These are phyloP conservation scores for Xylota segnis DNA, from an alignment of 2,888 invertebrate species.

Conservation along the genomic window DNA sequence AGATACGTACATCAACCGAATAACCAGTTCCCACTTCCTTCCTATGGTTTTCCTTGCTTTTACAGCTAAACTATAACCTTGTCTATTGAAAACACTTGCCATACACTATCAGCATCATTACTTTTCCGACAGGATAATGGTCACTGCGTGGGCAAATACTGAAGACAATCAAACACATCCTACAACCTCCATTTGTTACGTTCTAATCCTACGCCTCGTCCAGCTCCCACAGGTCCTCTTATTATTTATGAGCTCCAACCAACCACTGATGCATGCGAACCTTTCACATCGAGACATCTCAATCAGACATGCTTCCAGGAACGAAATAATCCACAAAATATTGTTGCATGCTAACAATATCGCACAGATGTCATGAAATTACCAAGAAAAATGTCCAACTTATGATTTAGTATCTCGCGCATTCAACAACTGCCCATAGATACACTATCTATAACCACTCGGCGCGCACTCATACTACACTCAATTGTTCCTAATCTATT, in stretches of 20 bases:
- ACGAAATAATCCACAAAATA: slow-evolving; percentile 38
- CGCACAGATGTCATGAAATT: slow-evolving; percentile 70
- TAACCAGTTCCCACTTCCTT: too few relatives aligned
- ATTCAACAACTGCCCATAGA: slow-evolving; percentile 50
- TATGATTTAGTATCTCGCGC: slow-evolving; percentile 67
- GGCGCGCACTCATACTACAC: slow-evolving; percentile 28
- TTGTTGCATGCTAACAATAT: slow-evolving; percentile 55
- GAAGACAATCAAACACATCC: slow-evolving; percentile 35
- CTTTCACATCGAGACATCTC: slow-evolving; percentile 59
- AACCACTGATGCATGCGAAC: slow-evolving; percentile 33
- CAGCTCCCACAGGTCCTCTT: slow-evolving; percentile 38
- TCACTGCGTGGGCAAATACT: slow-evolving; percentile 4
- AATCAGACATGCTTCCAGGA: slow-evolving; percentile 49
- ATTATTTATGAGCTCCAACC: slow-evolving; percentile 30
- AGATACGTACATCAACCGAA: too few relatives aligned
- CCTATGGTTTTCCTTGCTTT: too few relatives aligned
- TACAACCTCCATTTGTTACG: slow-evolving; percentile 27
- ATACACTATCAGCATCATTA: slow-evolving; percentile 12
- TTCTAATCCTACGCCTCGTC: slow-evolving; percentile 36
- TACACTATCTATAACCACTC: slow-evolving; percentile 46
- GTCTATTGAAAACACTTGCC: neutral
- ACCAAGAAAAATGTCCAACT: slow-evolving; percentile 66
- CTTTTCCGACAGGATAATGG: neutral
- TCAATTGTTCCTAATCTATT: slow-evolving; percentile 74
- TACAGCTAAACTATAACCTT: too few relatives aligned